Conservation (phyloP, 2,888 invertebrate species). For the Diarsia mendica region DNA sequence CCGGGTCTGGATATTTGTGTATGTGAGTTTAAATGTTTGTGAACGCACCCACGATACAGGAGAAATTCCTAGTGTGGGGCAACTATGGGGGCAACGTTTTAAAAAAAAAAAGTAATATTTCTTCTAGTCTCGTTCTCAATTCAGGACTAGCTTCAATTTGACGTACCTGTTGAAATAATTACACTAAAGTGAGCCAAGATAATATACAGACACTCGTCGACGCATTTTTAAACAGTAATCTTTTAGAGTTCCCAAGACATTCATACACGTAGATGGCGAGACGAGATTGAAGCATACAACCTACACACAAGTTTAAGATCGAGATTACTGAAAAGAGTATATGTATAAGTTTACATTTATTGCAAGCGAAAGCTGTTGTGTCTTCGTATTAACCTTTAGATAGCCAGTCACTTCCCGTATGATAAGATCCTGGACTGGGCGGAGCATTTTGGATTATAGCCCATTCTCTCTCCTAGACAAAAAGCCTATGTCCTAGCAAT, state of each 20-base stretch:
- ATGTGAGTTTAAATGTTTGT: too few relatives aligned
- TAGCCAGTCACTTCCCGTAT: too few relatives aligned
- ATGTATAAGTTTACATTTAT: too few relatives aligned
- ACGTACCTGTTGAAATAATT: not conserved
- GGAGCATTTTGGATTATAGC: too few relatives aligned
- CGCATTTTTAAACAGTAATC: not conserved
- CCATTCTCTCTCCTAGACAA: too few relatives aligned
- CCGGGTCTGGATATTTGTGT: too few relatives aligned
- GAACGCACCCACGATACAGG: too few relatives aligned
- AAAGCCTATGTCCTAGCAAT: too few relatives aligned
- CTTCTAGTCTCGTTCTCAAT: not conserved
- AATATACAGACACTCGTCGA: not conserved
- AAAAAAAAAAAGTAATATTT: not conserved
- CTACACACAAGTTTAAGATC: not conserved
- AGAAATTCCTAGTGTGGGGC: too few relatives aligned
- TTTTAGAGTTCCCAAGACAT: not conserved
- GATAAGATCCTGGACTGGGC: too few relatives aligned
- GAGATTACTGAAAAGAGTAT: not conserved
- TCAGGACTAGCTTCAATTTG: not conserved
- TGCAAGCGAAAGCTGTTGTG: too few relatives aligned
- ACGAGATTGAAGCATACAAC: slow-evolving; percentile 4
- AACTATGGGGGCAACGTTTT: too few relatives aligned
- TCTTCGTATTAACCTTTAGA: not conserved
- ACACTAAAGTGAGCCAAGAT: not conserved
- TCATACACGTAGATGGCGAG: not conserved